Percentiles rank a stretch among this genome's conserved stretches.
phyloP scores from a whole-genome alignment of 2,113 vertebrate genomes.

The Gobio gobio region DNA sequence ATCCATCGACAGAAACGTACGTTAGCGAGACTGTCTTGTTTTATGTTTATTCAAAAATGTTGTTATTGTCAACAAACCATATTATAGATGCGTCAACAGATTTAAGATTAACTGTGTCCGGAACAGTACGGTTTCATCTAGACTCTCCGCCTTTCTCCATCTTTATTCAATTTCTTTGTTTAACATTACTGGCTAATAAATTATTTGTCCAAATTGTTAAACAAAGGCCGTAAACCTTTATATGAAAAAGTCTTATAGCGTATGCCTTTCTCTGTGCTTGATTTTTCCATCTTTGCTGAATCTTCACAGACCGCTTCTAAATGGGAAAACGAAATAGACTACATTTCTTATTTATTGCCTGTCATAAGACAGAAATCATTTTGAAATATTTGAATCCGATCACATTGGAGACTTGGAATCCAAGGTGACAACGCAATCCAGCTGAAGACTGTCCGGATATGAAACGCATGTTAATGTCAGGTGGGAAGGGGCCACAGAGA shows the following conservation, averaged over 20 bases:
- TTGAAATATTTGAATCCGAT: not conserved
- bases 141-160: not conserved
- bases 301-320: not conserved
- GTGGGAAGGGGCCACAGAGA: not conserved
- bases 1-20: no score
- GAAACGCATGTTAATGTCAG: not conserved
- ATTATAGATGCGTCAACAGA: no score
- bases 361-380: not conserved
- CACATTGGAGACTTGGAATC: conserved; percentile 2
- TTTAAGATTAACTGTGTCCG: no score
- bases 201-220: not conserved
- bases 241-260: not conserved
- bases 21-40: no score
- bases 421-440: not conserved
- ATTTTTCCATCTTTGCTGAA: not conserved
- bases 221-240: not conserved
- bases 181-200: not conserved
- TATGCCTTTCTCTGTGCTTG: not conserved
- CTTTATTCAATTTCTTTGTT: not conserved
- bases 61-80: no score
- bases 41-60: no score
- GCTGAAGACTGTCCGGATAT: not conserved
- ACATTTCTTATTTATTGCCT: not conserved
- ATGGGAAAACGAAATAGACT: not conserved
- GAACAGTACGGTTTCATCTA: no score